Conservation (phyloP, 2,888 invertebrate genomes). For the Drymonia ruficornis region DNA sequence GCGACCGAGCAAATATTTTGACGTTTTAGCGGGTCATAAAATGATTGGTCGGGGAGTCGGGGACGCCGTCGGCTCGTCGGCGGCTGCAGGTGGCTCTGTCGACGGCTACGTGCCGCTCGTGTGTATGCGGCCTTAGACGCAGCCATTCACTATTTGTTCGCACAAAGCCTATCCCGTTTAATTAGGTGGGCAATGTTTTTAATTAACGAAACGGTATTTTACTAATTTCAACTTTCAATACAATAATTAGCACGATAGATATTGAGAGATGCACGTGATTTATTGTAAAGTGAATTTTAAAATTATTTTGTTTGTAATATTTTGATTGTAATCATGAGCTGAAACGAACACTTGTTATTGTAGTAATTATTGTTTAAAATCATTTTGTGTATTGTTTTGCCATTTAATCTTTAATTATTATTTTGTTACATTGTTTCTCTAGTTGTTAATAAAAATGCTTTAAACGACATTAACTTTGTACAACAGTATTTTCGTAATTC, state of each 20-base stretch:
- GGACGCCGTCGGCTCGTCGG: no score
- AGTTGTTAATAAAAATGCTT: slow-evolving; percentile 75
- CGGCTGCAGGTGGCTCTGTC: no score
- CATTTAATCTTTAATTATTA: slow-evolving; percentile 49
- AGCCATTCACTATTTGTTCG: background rate
- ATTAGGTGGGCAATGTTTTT: background rate
- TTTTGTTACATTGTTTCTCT: slow-evolving; percentile 73
- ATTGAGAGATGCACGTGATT: background rate
- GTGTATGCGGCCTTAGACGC: no score
- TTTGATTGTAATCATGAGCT: background rate
- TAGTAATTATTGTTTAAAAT: slow-evolving; percentile 3
- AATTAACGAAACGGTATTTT: background rate
- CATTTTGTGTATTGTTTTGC: slow-evolving; percentile 53
- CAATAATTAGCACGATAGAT: background rate
- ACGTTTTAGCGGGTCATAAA: no score
- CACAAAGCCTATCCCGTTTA: background rate
- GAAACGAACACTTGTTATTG: background rate
- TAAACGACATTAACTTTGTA: slow-evolving; percentile 72
- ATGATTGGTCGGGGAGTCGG: no score
- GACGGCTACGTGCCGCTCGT: no score
- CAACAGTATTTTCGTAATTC: slow-evolving; percentile 71
- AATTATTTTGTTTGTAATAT: background rate
- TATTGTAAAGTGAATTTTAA: background rate
- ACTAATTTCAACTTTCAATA: background rate
- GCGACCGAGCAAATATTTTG: no score